A percentile compares a stretch with the other conserved stretches of the same genome.
Evolutionary conservation across 2,888 invertebrate species (phyloP).

Genomic region (Drosophila lacicola): DNA sequence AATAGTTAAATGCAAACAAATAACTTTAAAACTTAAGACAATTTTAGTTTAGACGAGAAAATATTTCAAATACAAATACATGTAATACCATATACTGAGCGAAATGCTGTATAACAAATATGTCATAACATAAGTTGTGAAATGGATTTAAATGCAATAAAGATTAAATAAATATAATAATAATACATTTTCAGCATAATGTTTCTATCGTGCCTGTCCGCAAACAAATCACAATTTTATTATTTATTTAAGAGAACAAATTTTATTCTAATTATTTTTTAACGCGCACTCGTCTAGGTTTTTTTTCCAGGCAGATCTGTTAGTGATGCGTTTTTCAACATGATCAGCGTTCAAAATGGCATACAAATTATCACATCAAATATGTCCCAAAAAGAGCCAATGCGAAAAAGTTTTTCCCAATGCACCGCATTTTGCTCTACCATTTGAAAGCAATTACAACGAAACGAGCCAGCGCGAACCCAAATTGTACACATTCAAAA

Average conservation of each 20-base stretch:
- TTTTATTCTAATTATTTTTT: neutral
- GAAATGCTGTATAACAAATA: conserved; percentile 20
- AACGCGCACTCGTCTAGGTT: neutral
- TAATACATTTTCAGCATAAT: neutral
- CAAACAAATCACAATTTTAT: conserved; percentile 24
- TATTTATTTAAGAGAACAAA: neutral
- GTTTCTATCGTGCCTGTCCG: too few relatives aligned
- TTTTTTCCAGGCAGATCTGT: neutral
- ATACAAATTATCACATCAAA: neutral
- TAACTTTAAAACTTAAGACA: conserved; percentile 21
- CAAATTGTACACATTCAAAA: conserved; percentile 25
- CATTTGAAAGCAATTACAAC: conserved; percentile 63
- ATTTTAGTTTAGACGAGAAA: conserved; percentile 56
- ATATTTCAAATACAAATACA: conserved; percentile 38
- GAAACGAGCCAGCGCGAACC: conserved; percentile 27
- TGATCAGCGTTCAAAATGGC: conserved; percentile 1
- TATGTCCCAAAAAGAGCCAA: neutral
- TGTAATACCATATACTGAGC: conserved; percentile 18
- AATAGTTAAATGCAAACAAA: conserved; percentile 44
- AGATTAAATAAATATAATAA: conserved; percentile 46
- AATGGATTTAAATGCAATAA: conserved; percentile 54
- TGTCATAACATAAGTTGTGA: conserved; percentile 40
- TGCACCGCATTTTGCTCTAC: conserved; percentile 3
- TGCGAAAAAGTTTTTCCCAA: conserved; percentile 9
- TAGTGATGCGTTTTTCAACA: neutral